Evolutionary conservation across 2,797 vertebrate species (phyloP), one percentile per base, ranked within the genome.

Genomic region (Hybognathus amarus): DNA sequence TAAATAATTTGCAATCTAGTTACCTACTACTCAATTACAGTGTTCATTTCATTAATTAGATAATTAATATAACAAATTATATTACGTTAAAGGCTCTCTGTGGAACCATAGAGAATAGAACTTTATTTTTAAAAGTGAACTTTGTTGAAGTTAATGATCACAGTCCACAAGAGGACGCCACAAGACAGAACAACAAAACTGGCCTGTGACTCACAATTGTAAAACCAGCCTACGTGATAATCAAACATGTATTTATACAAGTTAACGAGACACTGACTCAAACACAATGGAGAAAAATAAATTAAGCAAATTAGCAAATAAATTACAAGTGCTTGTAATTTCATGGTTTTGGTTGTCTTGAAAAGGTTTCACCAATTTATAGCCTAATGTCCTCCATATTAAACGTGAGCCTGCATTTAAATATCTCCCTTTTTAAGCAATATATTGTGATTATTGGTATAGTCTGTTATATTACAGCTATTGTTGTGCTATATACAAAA

Each of bases 151-250:
- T 77, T 38, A 27, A 30, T 8, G 6, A 13, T 52, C 5, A 56
- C 38, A 59, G 27, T 61, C 80, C 85, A 83, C 76, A 15, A 86
- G 85, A 73, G 76, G 85, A 59, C 80, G 85, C 85, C 85, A 83
- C 47, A 69, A 30, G 64, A 77, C 73, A 56, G 47, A 10, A 56
- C 56, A 27, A 67, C 20, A 42, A 66, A 70, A 40, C 56, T 11
- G n/a, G 3, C 45, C 15, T 36, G 12, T 52, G 38, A 78, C 9
- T 64, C 36, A 40, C 30, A 45, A 13, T n/a, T 22, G 22, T 24
- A 15, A 45, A 71, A 24, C 27, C 15, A 47, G 13, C 13, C 42
- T 9, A 73, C 45, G 12, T 6, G 22, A 38, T 12, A 22, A 56
- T 22, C 6, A 54, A 15, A 20, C 36, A 10, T n/a, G 18, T 1